Evolutionary conservation across 2,797 vertebrate species (phyloP), one percentile per base, ranked within the genome.

Genomic region (Triplophysa bombifrons): DNA sequence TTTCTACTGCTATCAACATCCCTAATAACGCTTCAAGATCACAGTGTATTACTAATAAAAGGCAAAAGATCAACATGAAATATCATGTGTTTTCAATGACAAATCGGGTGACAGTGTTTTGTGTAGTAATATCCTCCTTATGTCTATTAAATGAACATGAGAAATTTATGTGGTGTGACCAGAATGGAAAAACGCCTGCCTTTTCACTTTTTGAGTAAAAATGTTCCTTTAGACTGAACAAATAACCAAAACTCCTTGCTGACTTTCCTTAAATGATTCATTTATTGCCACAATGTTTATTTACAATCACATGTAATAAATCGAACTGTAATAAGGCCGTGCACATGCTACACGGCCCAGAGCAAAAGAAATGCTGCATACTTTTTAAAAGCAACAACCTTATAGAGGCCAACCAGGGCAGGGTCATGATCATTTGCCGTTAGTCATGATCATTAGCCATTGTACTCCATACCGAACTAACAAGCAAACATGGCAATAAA

Each of bases 151-250:
- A 61, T 63, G 67, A 78, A 51, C 27, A 56, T 75, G 16, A 71
- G 14, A 74, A 72, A 46, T 50, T n/a, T 22, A 75, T 74, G 74
- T 74, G 70, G 63, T 12, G 16, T 72, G 71, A 78, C 76, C 25
- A 70, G 50, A 70, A 78, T 70, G 44, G 56, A 78, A 78, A 51
- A 44, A 53, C 41, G 27, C 16, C 27, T 14, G 51, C 27, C 38
- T 53, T 71, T 27, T 34, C 30, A 71, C 25, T 61, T 17, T 61
- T 25, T 30, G 13, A 61, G 58, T 27, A 78, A 64, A 76, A 51
- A 11, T n/a, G 10, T 4, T n/a, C 27, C 17, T 30, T 16, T 17
- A 63, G 27, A 22, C 58, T 64, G 46, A 64, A 78, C 14, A 63
- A 53, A 71, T 71, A 48, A 55, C 61, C 19, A n/a, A 16, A 70